Percentiles rank a stretch among this genome's conserved stretches.
Evolutionary conservation across 2,888 invertebrate species (phyloP).

Genomic region (Philonicus albiceps): DNA sequence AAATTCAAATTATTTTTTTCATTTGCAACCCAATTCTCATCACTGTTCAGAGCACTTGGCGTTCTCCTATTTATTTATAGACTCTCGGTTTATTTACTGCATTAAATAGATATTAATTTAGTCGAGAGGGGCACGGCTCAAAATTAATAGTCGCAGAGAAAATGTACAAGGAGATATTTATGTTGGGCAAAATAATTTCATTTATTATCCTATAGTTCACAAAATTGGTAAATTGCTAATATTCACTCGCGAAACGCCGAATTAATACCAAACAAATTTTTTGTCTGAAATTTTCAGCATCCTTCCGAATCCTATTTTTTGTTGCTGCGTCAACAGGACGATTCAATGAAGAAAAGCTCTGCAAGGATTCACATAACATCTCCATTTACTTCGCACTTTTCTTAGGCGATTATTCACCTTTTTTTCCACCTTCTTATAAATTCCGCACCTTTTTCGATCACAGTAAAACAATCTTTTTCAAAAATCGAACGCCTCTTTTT

Average conservation of each 20-base stretch:
- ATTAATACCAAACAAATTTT: not conserved
- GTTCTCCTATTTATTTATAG: constrained; percentile 12
- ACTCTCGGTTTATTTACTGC: not conserved
- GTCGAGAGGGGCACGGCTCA: constrained; percentile 1
- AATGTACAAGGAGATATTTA: not conserved
- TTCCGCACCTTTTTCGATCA: not conserved
- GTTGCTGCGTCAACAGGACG: constrained; percentile 39
- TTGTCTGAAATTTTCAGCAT: not conserved
- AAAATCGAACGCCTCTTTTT: not conserved
- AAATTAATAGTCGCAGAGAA: not conserved
- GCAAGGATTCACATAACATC: not conserved
- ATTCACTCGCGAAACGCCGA: not conserved
- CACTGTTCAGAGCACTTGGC: not conserved
- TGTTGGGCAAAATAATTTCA: not conserved
- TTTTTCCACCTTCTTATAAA: not conserved
- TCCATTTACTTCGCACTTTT: constrained; percentile 5
- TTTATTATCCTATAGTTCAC: not conserved
- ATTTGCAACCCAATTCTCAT: not conserved
- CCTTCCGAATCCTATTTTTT: constrained; percentile 34
- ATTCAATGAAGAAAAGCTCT: constrained; percentile 27
- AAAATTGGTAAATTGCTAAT: not conserved
- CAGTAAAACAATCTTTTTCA: not conserved
- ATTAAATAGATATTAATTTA: constrained; percentile 23
- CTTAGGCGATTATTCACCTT: not conserved
- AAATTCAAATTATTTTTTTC: not conserved